phyloP scores from a whole-genome alignment of 2,888 invertebrate species.

The Copidosoma aretas region DNA sequence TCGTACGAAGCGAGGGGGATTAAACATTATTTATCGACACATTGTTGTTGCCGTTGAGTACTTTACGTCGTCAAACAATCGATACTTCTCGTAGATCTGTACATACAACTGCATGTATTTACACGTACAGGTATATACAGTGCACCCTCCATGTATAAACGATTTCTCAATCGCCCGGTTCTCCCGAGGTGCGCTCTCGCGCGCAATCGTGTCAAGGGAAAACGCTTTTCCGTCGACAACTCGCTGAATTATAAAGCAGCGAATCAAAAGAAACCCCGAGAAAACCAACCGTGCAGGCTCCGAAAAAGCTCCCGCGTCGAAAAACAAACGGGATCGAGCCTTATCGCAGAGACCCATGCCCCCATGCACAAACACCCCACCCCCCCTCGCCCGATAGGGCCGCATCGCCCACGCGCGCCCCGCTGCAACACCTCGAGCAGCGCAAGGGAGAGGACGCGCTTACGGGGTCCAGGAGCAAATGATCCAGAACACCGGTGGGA shows the following conservation, averaged over 20 bases:
- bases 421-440: constrained; percentile 24
- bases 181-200: too few species aligned
- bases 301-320: background rate
- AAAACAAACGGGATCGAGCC: constrained; percentile 6
- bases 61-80: too few species aligned
- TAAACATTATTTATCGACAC: background rate
- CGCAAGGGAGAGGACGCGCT: constrained; percentile 44
- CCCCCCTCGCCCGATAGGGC: too few species aligned
- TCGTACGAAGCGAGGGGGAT: background rate
- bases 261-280: background rate
- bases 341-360: constrained; percentile 38
- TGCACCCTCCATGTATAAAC: background rate
- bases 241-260: background rate
- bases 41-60: background rate
- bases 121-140: too few species aligned
- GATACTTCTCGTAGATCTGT: too few species aligned
- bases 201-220: background rate
- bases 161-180: background rate
- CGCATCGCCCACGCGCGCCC: constrained; percentile 50
- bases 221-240: background rate
- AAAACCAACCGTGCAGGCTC: background rate
- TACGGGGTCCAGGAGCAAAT: constrained; percentile 63
- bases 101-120: too few species aligned
- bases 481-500: constrained; percentile 63
- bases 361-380: constrained; percentile 32